Percentiles rank a stretch among this genome's conserved stretches.
Conservation (phyloP, 2,113 vertebrate species). For the Sylvia atricapilla region DNA sequence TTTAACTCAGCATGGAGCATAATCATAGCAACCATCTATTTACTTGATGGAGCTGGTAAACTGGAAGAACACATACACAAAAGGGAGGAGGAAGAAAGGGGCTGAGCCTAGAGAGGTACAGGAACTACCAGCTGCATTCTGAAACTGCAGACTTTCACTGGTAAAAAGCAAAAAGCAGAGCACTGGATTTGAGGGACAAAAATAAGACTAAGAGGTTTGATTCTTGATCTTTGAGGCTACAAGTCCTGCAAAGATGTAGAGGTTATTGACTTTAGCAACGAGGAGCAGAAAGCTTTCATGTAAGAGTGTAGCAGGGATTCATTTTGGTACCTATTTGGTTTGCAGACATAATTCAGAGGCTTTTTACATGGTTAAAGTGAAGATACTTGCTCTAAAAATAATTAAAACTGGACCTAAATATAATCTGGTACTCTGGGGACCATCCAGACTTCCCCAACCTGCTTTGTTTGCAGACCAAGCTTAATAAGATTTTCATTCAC, state of each 20-base stretch:
- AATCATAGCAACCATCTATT: not conserved
- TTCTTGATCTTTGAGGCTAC: not conserved
- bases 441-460: not conserved
- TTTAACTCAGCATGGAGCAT: not conserved
- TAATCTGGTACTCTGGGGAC: not conserved
- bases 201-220: not conserved
- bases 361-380: not conserved
- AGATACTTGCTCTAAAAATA: not conserved
- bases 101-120: not conserved
- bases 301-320: conserved; percentile 4
- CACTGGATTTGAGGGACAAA: not conserved
- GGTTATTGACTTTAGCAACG: not conserved
- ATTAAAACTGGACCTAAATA: not conserved
- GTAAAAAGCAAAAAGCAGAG: not conserved
- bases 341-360: not conserved
- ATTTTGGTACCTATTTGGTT: not conserved
- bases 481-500: not conserved
- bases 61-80: not conserved
- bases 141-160: not conserved
- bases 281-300: not conserved
- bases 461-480: not conserved
- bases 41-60: not conserved
- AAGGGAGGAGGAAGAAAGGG: not conserved
- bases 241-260: not conserved
- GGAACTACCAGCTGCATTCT: not conserved